phyloP scores from a whole-genome alignment of 2,888 invertebrate species.

The Cheilosia variabilis region DNA sequence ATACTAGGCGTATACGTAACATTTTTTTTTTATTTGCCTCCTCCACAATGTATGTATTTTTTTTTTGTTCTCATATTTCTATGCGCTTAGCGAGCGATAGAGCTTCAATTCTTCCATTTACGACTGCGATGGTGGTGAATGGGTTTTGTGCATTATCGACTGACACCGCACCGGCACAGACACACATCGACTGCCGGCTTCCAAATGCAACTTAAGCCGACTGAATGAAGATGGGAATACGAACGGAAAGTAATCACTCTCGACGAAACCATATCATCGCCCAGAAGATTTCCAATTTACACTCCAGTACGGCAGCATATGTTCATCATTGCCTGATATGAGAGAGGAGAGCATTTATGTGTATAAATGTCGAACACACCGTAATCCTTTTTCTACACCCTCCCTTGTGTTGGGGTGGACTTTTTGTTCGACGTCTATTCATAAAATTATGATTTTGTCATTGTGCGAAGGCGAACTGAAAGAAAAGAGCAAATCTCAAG shows the following conservation, averaged over 20 bases:
- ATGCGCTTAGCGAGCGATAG: background rate
- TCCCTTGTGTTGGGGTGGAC: background rate
- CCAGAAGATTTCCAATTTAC: background rate
- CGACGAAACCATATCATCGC: constrained; percentile 55
- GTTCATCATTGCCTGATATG: background rate
- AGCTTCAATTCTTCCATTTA: constrained; percentile 1
- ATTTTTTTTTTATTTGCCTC: background rate
- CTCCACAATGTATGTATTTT: too few relatives aligned
- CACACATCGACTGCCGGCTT: background rate
- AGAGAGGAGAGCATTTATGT: background rate
- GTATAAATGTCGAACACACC: constrained; percentile 33
- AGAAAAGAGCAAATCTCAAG: constrained; percentile 20
- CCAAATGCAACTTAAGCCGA: constrained; percentile 23
- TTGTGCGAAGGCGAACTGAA: background rate
- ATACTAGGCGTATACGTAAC: constrained; percentile 43
- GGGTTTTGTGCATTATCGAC: constrained; percentile 23
- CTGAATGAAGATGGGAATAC: constrained; percentile 48
- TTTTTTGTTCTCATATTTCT: constrained; percentile 1
- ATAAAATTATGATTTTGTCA: constrained; percentile 62
- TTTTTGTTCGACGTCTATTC: constrained; percentile 44
- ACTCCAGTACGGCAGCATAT: background rate
- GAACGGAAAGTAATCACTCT: constrained; percentile 65
- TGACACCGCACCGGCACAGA: background rate
- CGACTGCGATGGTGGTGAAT: background rate
- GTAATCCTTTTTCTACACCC: constrained; percentile 43